phyloP scores from a whole-genome alignment of 2,888 invertebrate genomes.

The Micropterix aruncella region DNA sequence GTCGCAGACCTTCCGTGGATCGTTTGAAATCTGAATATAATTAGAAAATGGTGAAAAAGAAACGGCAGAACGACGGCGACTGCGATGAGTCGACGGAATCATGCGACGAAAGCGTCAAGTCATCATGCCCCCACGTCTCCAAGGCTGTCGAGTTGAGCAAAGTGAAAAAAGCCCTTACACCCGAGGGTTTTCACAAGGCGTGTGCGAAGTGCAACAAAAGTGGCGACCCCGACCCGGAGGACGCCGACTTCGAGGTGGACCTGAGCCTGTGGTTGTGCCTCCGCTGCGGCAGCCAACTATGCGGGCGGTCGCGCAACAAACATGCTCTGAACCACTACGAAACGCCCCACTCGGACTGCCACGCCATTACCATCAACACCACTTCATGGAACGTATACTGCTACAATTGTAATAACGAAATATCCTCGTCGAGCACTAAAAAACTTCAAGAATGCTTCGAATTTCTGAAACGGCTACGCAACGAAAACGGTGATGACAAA shows the following conservation, averaged over 20 bases:
- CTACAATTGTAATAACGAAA: conserved; percentile 60
- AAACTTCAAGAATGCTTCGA: conserved; percentile 64
- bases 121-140: conserved; percentile 52
- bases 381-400: conserved; percentile 64
- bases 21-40: too few relatives aligned
- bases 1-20: too few relatives aligned
- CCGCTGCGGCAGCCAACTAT: conserved; percentile 65
- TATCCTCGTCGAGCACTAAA: conserved; percentile 43
- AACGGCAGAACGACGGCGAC: conserved; percentile 52
- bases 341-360: conserved; percentile 62
- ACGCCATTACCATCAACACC: conserved; percentile 59
- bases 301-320: conserved; percentile 50
- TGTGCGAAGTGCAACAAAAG: conserved; percentile 45
- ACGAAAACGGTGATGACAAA: conserved; percentile 10
- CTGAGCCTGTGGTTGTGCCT: conserved; percentile 63
- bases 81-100: conserved; percentile 57
- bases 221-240: conserved; percentile 24
- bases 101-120: conserved; percentile 49
- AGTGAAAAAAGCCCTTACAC: conserved; percentile 42
- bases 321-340: conserved; percentile 64
- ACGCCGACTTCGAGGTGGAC: conserved; percentile 36
- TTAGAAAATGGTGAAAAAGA: conserved; percentile 63
- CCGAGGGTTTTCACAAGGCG: conserved; percentile 34
- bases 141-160: conserved; percentile 51
- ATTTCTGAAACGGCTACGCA: conserved; percentile 46